Base-by-base conservation (phyloP, 2,797 vertebrate genomes). In the Esox masquinongy region DNA sequence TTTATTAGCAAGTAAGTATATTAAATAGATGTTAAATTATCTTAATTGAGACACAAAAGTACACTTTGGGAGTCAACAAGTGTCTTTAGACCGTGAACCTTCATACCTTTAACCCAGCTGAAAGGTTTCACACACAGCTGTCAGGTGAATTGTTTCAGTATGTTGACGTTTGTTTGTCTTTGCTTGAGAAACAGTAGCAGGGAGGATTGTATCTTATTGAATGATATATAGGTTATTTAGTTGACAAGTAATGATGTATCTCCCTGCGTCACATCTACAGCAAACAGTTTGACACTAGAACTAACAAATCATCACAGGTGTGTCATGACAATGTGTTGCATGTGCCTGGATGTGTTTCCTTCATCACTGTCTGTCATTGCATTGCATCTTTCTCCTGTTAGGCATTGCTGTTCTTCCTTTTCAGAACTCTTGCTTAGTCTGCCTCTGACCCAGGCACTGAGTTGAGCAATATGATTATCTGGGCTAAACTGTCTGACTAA, bases 401-500 rank as follows among this genome's bases (percentile, higher is more conserved):
- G 17, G 63, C 26, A 66, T 17, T 15, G 17, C 15, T 67, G 31
- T 36, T 67, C 31, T 14, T 31, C 15, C 29, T n/a, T 71, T 51
- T 51, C 31, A 53, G 47, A 34, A 66, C 53, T 79, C 22, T 68
- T 36, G 70, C 59, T 79, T 67, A 69, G 70, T 73, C 43, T 67
- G 34, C 29, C 71, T 77, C 17, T 78, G 66, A 19, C 68, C 39
- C 68, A n/a, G 74, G 70, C 77, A 24, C 76, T 71, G 73, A 74
- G 74, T 47, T 43, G 36, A 64, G 50, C 78, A 53, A 86, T 73
- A 81, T 79, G 50, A 83, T 89, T 84, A 83, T 90, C 89, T 90
- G 88, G 86, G 86, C 80, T 84, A 69, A 64, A 70, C 72, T 79
- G 74, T 72, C 24, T 78, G 36, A 79, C 80, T 84, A 88, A 92